These are phyloP conservation scores for Hystrix brachyura DNA, from an alignment of 2,113 vertebrate genomes.

Conservation along the genomic window DNA sequence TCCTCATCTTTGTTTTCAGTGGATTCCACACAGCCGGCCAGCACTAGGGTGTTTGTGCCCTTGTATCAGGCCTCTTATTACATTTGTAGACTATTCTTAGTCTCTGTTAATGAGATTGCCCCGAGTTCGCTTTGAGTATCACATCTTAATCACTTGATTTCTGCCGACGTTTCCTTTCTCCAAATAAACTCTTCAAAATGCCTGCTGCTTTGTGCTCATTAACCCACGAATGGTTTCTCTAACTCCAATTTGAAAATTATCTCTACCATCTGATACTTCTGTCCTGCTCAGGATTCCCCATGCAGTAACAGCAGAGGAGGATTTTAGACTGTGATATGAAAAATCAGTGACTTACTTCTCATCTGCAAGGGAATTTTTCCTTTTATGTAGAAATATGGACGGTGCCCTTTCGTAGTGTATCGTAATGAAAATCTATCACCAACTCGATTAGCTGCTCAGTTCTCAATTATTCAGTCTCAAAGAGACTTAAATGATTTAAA, in stretches of 20 bases:
- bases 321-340: background rate
- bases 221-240: conserved; percentile 77
- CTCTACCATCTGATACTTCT: conserved; percentile 33
- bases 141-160: conserved; percentile 84
- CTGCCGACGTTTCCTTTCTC: conserved; percentile 81
- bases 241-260: conserved; percentile 65
- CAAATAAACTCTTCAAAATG: conserved; percentile 81
- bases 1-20: background rate
- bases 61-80: conserved; percentile 72
- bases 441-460: background rate
- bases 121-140: conserved; percentile 79
- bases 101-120: conserved; percentile 80
- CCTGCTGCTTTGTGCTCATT: conserved; percentile 78
- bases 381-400: background rate
- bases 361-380: background rate
- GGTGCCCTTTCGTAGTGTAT: background rate
- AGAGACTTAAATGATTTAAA: background rate
- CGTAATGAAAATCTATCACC: background rate
- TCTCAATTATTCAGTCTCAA: background rate
- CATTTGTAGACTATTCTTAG: conserved; percentile 83
- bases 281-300: conserved; percentile 17
- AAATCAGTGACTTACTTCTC: background rate
- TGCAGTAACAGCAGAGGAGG: background rate
- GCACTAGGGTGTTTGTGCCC: conserved; percentile 65
- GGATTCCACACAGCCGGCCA: conserved; percentile 45